Percentiles rank a stretch among this genome's conserved stretches.
These are phyloP conservation scores for Saguinus imperator DNA, from an alignment of 2,113 vertebrate genomes.

Conservation along the genomic window DNA sequence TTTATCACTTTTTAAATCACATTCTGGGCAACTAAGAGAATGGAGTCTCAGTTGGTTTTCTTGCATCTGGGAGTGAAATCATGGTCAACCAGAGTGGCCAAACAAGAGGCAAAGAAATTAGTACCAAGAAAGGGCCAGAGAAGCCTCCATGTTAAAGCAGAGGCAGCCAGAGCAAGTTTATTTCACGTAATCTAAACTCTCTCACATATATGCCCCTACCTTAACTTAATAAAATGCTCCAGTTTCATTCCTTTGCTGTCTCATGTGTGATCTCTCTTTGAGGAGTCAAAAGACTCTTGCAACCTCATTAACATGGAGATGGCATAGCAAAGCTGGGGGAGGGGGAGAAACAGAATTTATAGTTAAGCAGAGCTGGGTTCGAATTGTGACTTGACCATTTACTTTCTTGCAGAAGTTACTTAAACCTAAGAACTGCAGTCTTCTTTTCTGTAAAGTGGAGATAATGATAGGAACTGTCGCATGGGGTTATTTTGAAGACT, in stretches of 20 bases:
- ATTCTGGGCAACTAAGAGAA: neutral
- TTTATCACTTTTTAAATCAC: slow-evolving; percentile 12
- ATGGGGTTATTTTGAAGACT: neutral
- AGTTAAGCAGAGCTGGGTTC: neutral
- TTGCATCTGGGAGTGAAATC: neutral
- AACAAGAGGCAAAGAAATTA: neutral
- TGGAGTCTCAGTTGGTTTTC: neutral
- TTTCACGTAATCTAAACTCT: neutral
- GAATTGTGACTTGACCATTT: neutral
- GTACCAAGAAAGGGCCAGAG: neutral
- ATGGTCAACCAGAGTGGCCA: neutral
- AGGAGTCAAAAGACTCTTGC: neutral
- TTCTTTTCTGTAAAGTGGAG: neutral
- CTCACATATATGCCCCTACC: neutral
- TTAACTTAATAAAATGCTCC: neutral
- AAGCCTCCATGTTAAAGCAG: neutral
- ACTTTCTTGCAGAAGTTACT: neutral
- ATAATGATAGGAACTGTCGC: neutral
- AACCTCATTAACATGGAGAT: neutral
- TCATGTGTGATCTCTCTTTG: slow-evolving; percentile 1
- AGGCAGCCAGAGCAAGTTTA: neutral
- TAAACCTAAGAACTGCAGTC: neutral
- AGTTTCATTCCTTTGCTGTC: neutral
- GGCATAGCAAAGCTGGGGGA: neutral
- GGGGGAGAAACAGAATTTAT: neutral